Base-by-base conservation (phyloP, 2,113 vertebrate genomes). In the Chaenocephalus aceratus region DNA sequence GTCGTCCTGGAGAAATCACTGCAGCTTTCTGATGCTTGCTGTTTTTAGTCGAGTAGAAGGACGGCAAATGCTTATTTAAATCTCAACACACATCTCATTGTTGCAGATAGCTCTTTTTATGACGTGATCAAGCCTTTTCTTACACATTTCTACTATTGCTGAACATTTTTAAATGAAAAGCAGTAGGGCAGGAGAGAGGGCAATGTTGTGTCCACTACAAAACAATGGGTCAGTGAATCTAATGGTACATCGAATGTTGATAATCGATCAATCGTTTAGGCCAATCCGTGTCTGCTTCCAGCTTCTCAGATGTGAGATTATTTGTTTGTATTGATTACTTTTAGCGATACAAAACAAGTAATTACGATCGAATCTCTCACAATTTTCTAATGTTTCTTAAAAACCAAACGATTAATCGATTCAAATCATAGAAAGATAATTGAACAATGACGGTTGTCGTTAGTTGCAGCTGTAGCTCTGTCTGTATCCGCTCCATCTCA, bases 401-500 rank as follows among this genome's bases (percentile, higher is more conserved):
- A 72, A 72, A 10, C 2, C 45, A 45, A 63, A 72, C 15, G n/a
- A 75, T 84, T 58, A 10, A 36, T 63, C 44, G 18, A 14, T 5
- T 51, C 14, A 69, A 36, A 21, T 49, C 51, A 0, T 14, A 41
- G 36, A 41, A 7, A 7, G 52, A 18, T 71, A 9, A 21, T 52
- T 56, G 0, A 44, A n/a, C 44, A 6, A 16, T 65, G 14, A 54
- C 5, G n/a, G 18, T 41, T 52, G 13, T 68, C 10, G 44, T 51
- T 48, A 60, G 59, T 53, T 69, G 46, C 59, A 15, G 57, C 16
- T 41, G 36, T 41, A 41, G 36, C 7, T 41, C 36, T 41, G 36
- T 72, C 75, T 93, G 78, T 91, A 88, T 80, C 86, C 89, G 80
- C 84, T 94, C 89, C 89, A 92, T 94, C 88, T 85, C 80, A 92